Evolutionary conservation across 2,888 invertebrate genomes (phyloP).

Genomic region (Adela reaumurella): DNA sequence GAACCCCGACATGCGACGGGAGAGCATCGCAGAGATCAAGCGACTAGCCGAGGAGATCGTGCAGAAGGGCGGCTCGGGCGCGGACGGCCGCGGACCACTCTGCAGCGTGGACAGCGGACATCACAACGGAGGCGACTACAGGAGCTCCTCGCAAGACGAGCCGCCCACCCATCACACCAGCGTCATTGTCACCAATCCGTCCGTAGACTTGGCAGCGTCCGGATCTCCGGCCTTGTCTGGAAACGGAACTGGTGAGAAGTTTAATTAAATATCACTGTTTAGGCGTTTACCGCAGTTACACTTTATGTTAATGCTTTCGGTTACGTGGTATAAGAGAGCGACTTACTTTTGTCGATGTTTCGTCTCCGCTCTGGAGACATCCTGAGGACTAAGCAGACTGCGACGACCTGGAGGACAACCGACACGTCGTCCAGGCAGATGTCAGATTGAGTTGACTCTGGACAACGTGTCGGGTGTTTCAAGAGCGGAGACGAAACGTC

Average conservation of each 20-base stretch:
- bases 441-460: no score
- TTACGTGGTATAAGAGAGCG: no score
- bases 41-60: conserved; percentile 46
- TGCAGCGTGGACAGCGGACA: conserved; percentile 47
- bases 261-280: no score
- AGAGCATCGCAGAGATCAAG: conserved; percentile 48
- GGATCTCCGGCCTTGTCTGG: conserved; percentile 44
- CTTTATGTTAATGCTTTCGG: no score
- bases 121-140: conserved; percentile 32
- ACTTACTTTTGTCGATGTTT: no score
- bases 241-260: conserved; percentile 37
- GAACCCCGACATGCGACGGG: conserved; percentile 44
- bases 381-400: no score
- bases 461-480: no score
- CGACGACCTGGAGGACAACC: no score
- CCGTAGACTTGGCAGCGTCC: conserved; percentile 58
- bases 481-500: no score
- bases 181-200: conserved; percentile 70
- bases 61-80: conserved; percentile 46
- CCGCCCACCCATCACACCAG: conserved; percentile 47
- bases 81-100: conserved; percentile 37
- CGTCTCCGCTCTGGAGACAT: no score
- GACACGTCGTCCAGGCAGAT: no score
- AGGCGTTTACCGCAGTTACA: no score
- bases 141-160: conserved; percentile 30